A percentile compares a stretch with the other conserved stretches of the same genome.
These are phyloP conservation scores for Hylaeus anthracinus DNA, from an alignment of 1,140 invertebrate genomes.

Conservation along the genomic window DNA sequence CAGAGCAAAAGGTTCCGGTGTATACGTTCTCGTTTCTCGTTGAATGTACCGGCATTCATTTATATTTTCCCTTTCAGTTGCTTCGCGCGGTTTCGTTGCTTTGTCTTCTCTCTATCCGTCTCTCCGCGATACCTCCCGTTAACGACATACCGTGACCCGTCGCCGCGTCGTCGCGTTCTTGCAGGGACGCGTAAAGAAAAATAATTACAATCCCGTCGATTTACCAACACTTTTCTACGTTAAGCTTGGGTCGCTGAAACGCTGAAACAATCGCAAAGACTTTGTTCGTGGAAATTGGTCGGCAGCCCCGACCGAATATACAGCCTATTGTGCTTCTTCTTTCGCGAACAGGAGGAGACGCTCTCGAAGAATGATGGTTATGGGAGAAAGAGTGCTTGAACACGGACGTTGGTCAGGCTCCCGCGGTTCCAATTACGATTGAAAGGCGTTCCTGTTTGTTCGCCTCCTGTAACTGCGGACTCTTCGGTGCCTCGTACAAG, in stretches of 20 bases:
- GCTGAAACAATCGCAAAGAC: conserved; percentile 11
- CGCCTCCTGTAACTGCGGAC: conserved; percentile 63
- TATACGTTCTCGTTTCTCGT: conserved; percentile 44
- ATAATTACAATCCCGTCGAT: conserved; percentile 27
- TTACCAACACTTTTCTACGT: conserved; percentile 2
- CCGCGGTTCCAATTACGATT: conserved; percentile 73
- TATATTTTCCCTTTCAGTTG: conserved; percentile 31
- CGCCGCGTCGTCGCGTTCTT: not conserved
- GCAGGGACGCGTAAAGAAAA: not conserved
- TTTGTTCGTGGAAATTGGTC: conserved; percentile 4
- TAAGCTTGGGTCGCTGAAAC: not conserved
- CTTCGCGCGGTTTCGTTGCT: conserved; percentile 12
- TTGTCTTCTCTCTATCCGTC: not conserved
- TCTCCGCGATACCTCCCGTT: not conserved
- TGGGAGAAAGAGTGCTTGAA: conserved; percentile 75
- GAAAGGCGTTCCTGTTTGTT: conserved; percentile 67
- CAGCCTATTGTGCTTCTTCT: conserved; percentile 63
- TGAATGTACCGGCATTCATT: conserved; percentile 46
- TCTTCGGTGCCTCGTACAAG: conserved; percentile 63
- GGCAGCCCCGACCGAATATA: conserved; percentile 30
- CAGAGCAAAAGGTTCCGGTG: conserved; percentile 34
- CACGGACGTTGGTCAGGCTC: conserved; percentile 75
- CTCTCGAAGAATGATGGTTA: conserved; percentile 71
- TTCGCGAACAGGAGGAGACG: conserved; percentile 60
- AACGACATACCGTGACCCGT: conserved; percentile 3